These are phyloP conservation scores for Ceyx erithaca DNA, from an alignment of 2,797 vertebrate genomes.

Conservation along the genomic window DNA sequence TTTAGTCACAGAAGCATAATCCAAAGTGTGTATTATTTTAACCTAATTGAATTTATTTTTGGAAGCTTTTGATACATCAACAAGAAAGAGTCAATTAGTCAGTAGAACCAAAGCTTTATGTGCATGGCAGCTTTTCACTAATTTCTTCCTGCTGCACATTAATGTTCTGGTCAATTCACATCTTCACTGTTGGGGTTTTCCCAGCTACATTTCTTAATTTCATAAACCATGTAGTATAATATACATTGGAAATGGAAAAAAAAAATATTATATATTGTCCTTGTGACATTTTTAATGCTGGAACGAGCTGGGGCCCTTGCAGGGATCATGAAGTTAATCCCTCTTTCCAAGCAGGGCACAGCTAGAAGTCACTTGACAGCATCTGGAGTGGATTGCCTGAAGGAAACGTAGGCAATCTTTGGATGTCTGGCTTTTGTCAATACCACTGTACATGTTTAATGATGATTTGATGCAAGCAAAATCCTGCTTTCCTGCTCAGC, in stretches of 20 bases:
- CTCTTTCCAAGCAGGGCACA: neutral
- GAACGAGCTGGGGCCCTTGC: neutral
- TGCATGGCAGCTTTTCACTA: neutral
- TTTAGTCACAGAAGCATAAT: neutral
- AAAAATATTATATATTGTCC: neutral
- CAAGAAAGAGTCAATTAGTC: neutral
- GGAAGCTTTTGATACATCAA: neutral
- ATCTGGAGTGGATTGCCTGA: constrained; percentile 23
- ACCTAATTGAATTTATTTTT: neutral
- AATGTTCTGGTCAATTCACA: neutral
- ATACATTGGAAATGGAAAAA: neutral
- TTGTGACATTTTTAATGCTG: neutral
- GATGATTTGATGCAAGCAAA: neutral
- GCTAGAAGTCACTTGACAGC: neutral
- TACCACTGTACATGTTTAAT: neutral
- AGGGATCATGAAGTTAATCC: neutral
- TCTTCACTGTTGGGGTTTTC: neutral
- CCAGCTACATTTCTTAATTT: neutral
- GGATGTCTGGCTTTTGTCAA: constrained; percentile 38
- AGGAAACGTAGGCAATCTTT: neutral
- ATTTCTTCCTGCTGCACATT: neutral
- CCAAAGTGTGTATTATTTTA: neutral
- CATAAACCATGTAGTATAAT: neutral
- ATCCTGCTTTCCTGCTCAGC: constrained; percentile 6
- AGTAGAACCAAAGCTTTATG: neutral